Evolutionary conservation across 2,888 invertebrate species (phyloP).

Genomic region (Pterostichus niger): DNA sequence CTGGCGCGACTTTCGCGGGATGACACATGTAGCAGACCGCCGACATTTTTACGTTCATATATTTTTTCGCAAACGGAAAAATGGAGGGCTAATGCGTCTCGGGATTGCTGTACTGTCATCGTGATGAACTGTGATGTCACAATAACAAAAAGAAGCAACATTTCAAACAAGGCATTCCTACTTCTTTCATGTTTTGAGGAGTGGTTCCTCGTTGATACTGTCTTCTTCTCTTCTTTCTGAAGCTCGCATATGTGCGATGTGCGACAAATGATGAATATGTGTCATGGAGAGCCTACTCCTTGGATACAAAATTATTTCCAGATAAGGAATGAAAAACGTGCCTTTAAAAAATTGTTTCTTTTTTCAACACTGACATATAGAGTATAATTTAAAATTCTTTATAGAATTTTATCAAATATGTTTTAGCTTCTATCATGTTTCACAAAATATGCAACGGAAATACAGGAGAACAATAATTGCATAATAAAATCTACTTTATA

Average conservation of each 20-base stretch:
- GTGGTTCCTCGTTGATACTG: not conserved
- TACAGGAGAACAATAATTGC: too few relatives aligned
- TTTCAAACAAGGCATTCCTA: constrained; percentile 69
- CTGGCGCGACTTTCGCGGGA: constrained; percentile 43
- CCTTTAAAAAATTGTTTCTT: not conserved
- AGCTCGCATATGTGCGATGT: constrained; percentile 5
- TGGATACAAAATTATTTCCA: constrained; percentile 28
- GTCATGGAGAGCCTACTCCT: constrained; percentile 13
- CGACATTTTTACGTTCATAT: constrained; percentile 66
- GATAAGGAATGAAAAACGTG: constrained; percentile 4
- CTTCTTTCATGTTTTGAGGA: constrained; percentile 24
- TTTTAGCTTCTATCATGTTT: too few relatives aligned
- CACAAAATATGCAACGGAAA: too few relatives aligned
- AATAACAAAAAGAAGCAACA: constrained; percentile 70
- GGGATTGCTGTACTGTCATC: constrained; percentile 69
- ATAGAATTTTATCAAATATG: too few relatives aligned
- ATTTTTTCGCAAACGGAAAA: constrained; percentile 69
- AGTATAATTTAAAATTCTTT: too few relatives aligned
- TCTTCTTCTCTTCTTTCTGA: not conserved
- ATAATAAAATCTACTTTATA: too few relatives aligned
- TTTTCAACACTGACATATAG: not conserved
- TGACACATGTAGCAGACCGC: constrained; percentile 39
- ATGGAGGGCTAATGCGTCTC: constrained; percentile 69
- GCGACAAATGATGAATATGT: constrained; percentile 47
- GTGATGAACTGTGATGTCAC: constrained; percentile 70